phyloP scores from a whole-genome alignment of 2,113 vertebrate genomes.

The Ariopsis seemanni region DNA sequence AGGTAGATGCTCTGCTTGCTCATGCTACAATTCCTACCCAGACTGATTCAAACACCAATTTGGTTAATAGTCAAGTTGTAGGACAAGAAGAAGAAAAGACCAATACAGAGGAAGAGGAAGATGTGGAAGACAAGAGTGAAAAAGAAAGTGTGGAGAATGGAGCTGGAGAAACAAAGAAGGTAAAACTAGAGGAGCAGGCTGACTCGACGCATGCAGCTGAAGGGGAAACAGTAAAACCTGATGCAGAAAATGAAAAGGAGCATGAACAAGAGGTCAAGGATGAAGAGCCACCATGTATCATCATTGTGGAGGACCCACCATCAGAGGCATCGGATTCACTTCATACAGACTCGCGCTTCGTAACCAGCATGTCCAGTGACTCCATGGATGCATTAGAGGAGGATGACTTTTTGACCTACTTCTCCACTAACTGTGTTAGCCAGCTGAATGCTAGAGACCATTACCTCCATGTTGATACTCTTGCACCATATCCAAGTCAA shows the following conservation, averaged over 20 bases:
- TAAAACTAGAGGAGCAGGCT: background rate
- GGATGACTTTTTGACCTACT: slow-evolving; percentile 80
- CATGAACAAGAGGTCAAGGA: slow-evolving; percentile 30
- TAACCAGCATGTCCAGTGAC: slow-evolving; percentile 87
- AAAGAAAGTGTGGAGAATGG: slow-evolving; percentile 49
- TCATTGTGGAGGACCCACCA: slow-evolving; percentile 56
- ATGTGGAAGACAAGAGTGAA: slow-evolving; percentile 49
- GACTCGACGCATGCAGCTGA: background rate
- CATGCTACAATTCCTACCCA: slow-evolving; percentile 42
- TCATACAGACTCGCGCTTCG: slow-evolving; percentile 72
- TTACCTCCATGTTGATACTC: slow-evolving; percentile 46
- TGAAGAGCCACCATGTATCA: slow-evolving; percentile 11
- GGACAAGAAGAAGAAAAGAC: slow-evolving; percentile 56
- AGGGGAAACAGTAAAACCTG: background rate
- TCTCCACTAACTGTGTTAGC: slow-evolving; percentile 71
- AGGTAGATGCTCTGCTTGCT: slow-evolving; percentile 71
- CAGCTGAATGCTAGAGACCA: slow-evolving; percentile 60
- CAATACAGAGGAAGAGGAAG: slow-evolving; percentile 42
- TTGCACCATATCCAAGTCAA: slow-evolving; percentile 35
- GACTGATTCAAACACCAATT: background rate
- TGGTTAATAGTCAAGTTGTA: slow-evolving; percentile 53
- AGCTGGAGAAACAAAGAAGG: slow-evolving; percentile 45
- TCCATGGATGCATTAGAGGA: slow-evolving; percentile 89
- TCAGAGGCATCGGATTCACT: slow-evolving; percentile 88
- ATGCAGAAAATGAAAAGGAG: slow-evolving; percentile 24